phyloP scores from a whole-genome alignment of 2,888 invertebrate species.

The Melitaea athalia region DNA sequence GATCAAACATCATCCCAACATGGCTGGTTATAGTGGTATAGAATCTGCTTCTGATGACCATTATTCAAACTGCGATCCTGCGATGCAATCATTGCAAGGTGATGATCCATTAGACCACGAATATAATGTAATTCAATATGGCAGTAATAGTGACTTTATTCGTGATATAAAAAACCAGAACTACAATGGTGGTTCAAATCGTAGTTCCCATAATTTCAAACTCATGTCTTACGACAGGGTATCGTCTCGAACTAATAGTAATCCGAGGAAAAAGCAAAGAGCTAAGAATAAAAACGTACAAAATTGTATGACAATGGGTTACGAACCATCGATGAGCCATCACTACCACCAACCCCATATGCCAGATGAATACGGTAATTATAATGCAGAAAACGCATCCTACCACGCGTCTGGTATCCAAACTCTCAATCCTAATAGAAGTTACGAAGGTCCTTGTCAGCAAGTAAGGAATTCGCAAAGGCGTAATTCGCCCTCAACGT shows the following conservation, averaged over 20 bases:
- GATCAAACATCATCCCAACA: conserved; percentile 76
- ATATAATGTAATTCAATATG: conserved; percentile 80
- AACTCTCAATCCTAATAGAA: conserved; percentile 77
- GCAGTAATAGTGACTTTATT: conserved; percentile 76
- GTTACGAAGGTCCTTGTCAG: conserved; percentile 72
- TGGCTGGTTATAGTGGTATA: conserved; percentile 71
- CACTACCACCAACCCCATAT: conserved; percentile 80
- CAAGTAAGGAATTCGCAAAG: conserved; percentile 70
- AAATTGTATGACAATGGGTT: conserved; percentile 83
- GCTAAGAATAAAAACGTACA: conserved; percentile 78
- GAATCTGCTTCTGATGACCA: conserved; percentile 79
- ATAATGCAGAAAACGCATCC: conserved; percentile 75
- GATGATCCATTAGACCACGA: conserved; percentile 79
- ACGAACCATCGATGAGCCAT: conserved; percentile 77
- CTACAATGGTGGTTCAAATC: conserved; percentile 76
- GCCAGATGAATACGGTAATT: conserved; percentile 76
- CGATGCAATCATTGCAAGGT: conserved; percentile 75
- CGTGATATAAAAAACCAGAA: conserved; percentile 80
- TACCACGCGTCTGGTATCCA: conserved; percentile 80
- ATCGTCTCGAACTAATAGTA: conserved; percentile 78
- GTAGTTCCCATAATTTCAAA: conserved; percentile 79
- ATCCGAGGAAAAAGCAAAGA: conserved; percentile 77
- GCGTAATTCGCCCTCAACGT: conserved; percentile 73
- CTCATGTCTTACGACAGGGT: conserved; percentile 79
- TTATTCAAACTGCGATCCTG: conserved; percentile 79